A percentile compares a stretch with the other conserved stretches of the same genome.
phyloP scores from a whole-genome alignment of 2,113 vertebrate genomes.

The Bubalus kerabau region DNA sequence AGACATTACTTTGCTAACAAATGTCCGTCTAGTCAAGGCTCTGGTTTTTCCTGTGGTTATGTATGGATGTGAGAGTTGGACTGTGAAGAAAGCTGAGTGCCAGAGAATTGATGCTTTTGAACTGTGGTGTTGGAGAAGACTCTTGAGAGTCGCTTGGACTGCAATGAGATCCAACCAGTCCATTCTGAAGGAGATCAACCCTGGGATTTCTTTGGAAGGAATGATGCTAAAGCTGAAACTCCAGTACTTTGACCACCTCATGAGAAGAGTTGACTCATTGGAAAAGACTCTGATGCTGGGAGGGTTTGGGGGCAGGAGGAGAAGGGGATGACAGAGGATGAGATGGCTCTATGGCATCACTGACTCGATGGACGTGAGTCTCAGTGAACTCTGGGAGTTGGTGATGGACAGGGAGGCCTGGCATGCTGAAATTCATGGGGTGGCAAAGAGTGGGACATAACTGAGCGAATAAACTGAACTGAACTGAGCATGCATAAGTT shows the following conservation, averaged over 20 bases:
- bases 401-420: neutral
- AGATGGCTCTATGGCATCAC: neutral
- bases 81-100: too few species aligned
- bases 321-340: rapidly evolving
- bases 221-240: too few species aligned
- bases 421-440: rapidly evolving
- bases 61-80: too few species aligned
- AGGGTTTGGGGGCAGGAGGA: neutral
- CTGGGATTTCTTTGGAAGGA: too few species aligned
- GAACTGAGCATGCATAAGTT: neutral
- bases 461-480: rapidly evolving
- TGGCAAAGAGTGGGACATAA: rapidly evolving
- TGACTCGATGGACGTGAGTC: rapidly evolving
- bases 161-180: too few species aligned
- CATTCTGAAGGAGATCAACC: too few species aligned
- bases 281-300: neutral
- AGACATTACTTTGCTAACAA: too few species aligned
- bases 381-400: neutral
- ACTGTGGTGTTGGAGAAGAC: too few species aligned
- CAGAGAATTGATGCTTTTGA: too few species aligned
- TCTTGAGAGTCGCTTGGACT: too few species aligned
- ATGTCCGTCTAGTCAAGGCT: rapidly evolving
- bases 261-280: neutral
- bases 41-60: too few species aligned
- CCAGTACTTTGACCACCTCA: too few species aligned